These are phyloP conservation scores for Antechinus flavipes DNA, from an alignment of 2,113 vertebrate species.

Conservation along the genomic window DNA sequence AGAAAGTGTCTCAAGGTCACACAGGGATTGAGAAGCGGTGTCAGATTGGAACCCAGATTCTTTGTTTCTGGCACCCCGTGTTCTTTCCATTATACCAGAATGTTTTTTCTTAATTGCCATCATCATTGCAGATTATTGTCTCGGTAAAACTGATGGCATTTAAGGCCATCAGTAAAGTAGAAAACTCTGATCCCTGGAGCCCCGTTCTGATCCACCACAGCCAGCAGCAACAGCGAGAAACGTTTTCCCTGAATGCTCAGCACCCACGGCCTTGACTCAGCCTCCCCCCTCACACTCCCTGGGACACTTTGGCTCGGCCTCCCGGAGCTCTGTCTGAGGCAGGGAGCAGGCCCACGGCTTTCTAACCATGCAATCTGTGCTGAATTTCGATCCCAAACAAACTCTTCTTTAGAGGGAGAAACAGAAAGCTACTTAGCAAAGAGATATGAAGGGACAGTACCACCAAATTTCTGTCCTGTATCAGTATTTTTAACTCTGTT, in stretches of 20 bases:
- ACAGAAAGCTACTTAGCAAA: background rate
- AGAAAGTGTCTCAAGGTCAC: background rate
- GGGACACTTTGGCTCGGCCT: accelerated
- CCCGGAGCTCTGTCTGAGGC: background rate
- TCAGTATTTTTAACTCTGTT: background rate
- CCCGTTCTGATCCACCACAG: background rate
- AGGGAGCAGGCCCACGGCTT: background rate
- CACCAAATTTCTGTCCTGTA: background rate
- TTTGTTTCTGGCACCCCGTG: background rate
- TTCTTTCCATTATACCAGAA: background rate
- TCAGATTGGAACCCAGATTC: background rate
- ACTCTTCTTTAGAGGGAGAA: background rate
- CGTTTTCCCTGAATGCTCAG: background rate
- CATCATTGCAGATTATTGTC: background rate
- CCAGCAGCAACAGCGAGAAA: background rate
- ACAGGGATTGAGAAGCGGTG: background rate
- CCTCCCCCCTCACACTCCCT: accelerated
- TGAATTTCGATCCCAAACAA: background rate
- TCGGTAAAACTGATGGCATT: background rate
- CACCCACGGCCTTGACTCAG: background rate
- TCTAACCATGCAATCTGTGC: too few relatives aligned
- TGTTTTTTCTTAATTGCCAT: background rate
- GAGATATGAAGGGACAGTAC: background rate
- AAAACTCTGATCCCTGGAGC: background rate
- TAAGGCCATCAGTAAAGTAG: background rate